Conservation (phyloP, 2,797 vertebrate genomes). For the Esox masquinongy region DNA sequence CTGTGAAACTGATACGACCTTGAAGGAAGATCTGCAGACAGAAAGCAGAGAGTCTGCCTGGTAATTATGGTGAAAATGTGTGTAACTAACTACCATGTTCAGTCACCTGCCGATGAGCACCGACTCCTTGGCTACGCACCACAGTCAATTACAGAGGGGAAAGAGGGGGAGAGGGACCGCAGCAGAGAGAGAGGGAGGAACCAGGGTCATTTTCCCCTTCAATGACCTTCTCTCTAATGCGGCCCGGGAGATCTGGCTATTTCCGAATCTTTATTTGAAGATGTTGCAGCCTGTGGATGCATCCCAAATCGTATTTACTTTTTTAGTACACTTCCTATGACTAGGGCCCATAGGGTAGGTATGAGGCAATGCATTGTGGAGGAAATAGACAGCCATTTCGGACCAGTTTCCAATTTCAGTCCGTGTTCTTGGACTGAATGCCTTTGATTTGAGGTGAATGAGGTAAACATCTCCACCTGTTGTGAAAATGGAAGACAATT, state of each 20-base stretch:
- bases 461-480: conserved; percentile 24
- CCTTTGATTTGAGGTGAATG: conserved; percentile 34
- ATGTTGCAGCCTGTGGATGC: conserved; percentile 19
- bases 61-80: conserved; percentile 75
- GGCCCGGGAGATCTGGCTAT: conserved; percentile 67
- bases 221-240: conserved; percentile 76
- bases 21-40: conserved; percentile 67
- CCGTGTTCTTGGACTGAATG: conserved; percentile 30
- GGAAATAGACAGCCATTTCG: background rate
- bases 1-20: conserved; percentile 77
- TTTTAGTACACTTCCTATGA: background rate
- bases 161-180: conserved; percentile 54
- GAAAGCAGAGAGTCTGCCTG: conserved; percentile 59
- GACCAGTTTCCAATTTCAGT: conserved; percentile 11
- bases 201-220: conserved; percentile 67
- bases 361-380: background rate
- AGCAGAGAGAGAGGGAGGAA: conserved; percentile 41
- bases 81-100: conserved; percentile 77
- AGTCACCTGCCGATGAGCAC: conserved; percentile 61
- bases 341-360: background rate
- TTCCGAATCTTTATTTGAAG: conserved; percentile 64
- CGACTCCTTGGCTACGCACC: conserved; percentile 63
- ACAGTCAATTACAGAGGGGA: conserved; percentile 69
- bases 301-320: background rate
- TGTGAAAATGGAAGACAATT: conserved; percentile 16